These are phyloP conservation scores for Automeris io DNA, from an alignment of 2,888 invertebrate genomes.

Conservation along the genomic window DNA sequence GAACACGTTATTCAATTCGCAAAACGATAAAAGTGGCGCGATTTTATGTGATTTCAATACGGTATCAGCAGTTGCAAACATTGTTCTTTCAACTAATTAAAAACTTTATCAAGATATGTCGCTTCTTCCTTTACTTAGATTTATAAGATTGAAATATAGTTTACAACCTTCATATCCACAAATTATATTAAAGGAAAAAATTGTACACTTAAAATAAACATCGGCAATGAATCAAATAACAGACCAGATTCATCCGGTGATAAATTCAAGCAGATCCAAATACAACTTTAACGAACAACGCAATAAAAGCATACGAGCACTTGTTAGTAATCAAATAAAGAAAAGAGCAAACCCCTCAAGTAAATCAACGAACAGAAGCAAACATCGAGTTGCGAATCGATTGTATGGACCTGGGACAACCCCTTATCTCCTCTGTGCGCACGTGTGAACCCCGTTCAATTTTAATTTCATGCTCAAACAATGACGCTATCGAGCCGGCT, in stretches of 20 bases:
- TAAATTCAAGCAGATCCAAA: constrained; percentile 29
- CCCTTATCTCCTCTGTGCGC: constrained; percentile 71
- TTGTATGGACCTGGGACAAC: constrained; percentile 48
- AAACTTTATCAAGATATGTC: too few relatives aligned
- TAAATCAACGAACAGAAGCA: constrained; percentile 52
- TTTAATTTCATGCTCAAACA: constrained; percentile 78
- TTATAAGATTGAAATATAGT: too few relatives aligned
- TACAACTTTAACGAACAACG: constrained; percentile 32
- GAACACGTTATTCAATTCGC: neutral
- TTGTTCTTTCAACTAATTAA: too few relatives aligned
- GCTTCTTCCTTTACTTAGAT: too few relatives aligned
- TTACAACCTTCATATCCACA: too few relatives aligned
- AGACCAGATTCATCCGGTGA: constrained; percentile 21
- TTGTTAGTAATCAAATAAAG: constrained; percentile 56
- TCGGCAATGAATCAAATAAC: constrained; percentile 1
- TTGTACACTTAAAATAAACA: neutral
- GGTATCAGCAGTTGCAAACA: too few relatives aligned
- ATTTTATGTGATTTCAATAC: too few relatives aligned
- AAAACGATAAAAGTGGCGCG: too few relatives aligned
- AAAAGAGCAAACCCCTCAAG: constrained; percentile 67
- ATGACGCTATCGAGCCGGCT: constrained; percentile 73
- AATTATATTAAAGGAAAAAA: neutral
- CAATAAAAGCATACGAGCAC: constrained; percentile 38
- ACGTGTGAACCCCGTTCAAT: constrained; percentile 76
- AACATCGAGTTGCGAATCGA: constrained; percentile 61